Evolutionary conservation across 2,888 invertebrate species (phyloP).

Genomic region (Syrista parreyssii): DNA sequence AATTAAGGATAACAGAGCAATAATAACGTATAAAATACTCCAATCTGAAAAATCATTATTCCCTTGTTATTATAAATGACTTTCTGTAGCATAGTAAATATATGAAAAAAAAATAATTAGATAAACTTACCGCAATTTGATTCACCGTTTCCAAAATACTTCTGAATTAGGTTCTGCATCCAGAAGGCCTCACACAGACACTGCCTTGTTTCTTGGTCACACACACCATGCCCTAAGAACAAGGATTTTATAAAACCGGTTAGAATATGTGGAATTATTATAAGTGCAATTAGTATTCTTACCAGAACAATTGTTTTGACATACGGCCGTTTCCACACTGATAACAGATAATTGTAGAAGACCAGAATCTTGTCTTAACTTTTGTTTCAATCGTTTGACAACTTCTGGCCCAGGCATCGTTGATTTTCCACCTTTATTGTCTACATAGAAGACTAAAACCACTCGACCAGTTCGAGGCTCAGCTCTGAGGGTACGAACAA

Average conservation of each 20-base stretch:
- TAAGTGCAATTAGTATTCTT: slow-evolving; percentile 13
- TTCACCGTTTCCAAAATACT: slow-evolving; percentile 75
- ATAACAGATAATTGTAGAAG: slow-evolving; percentile 80
- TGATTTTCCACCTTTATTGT: slow-evolving; percentile 68
- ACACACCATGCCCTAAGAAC: slow-evolving; percentile 79
- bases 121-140: slow-evolving; percentile 80
- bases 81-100: slow-evolving; percentile 4
- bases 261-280: neutral
- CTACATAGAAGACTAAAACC: slow-evolving; percentile 76
- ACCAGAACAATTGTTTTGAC: slow-evolving; percentile 92
- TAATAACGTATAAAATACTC: slow-evolving; percentile 92
- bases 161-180: slow-evolving; percentile 87
- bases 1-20: slow-evolving; percentile 73
- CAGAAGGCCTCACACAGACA: slow-evolving; percentile 96
- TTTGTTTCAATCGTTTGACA: slow-evolving; percentile 75
- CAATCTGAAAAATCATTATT: slow-evolving; percentile 74
- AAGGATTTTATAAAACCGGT: slow-evolving; percentile 11
- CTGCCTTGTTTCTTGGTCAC: slow-evolving; percentile 83
- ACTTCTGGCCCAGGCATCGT: slow-evolving; percentile 73
- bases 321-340: slow-evolving; percentile 84
- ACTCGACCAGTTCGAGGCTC: slow-evolving; percentile 69
- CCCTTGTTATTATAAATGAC: slow-evolving; percentile 5
- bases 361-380: slow-evolving; percentile 77
- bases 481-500: slow-evolving; percentile 66
- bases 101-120: neutral